Percentiles rank a stretch among this genome's conserved stretches.
Conservation (phyloP, 2,888 invertebrate species). For the Erebia epiphron region DNA sequence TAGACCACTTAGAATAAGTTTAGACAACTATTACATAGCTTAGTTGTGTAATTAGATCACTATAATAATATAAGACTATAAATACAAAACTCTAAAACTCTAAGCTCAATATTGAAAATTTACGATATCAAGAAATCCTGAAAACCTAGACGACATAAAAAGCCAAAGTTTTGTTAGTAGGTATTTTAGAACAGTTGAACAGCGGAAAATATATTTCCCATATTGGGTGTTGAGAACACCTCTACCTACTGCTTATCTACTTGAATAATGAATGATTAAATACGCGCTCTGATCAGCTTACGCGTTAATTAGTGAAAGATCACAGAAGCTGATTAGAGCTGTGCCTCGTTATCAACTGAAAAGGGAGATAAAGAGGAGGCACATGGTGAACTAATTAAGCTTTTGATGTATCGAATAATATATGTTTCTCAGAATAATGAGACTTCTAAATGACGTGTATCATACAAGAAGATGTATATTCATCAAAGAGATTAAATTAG, state of each 20-base stretch:
- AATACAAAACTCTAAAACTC: too few relatives aligned
- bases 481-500: background rate
- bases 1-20: too few relatives aligned
- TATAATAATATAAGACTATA: too few relatives aligned
- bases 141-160: too few relatives aligned
- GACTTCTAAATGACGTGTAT: constrained; percentile 2
- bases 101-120: too few relatives aligned
- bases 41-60: too few relatives aligned
- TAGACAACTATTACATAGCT: too few relatives aligned
- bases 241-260: background rate
- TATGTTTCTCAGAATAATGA: constrained; percentile 4
- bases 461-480: background rate
- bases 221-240: too few relatives aligned
- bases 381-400: constrained; percentile 28
- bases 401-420: constrained; percentile 30
- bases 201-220: too few relatives aligned
- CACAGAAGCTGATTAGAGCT: constrained; percentile 32
- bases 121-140: too few relatives aligned
- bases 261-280: constrained; percentile 15
- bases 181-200: too few relatives aligned
- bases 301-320: constrained; percentile 35
- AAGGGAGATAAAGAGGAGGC: constrained; percentile 20
- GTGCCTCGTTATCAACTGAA: constrained; percentile 29
- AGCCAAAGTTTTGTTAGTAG: background rate
- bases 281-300: constrained; percentile 25